These are phyloP conservation scores for Pelodytes ibericus DNA, from an alignment of 2,797 vertebrate genomes.

Conservation along the genomic window DNA sequence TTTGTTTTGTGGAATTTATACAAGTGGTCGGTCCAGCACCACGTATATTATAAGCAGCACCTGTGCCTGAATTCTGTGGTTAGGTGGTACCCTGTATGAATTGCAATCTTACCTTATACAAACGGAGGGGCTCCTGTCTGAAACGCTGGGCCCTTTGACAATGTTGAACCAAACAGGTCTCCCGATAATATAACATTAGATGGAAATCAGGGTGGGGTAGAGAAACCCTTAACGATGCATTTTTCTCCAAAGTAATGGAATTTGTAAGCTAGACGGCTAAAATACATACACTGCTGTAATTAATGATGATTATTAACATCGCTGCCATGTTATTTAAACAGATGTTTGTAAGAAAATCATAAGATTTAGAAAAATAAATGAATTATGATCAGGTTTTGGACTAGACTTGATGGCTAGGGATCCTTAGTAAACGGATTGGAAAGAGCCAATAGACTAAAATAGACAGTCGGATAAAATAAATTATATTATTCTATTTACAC, in stretches of 20 bases:
- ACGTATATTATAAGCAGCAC: neutral
- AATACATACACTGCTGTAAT: neutral
- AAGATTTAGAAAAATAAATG: too few species aligned
- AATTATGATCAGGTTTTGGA: too few species aligned
- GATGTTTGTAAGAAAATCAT: too few species aligned
- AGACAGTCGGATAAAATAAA: too few species aligned
- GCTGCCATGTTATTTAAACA: too few species aligned
- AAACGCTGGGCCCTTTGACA: neutral
- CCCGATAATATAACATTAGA: neutral
- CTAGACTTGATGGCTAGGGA: too few species aligned
- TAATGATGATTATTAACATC: too few species aligned
- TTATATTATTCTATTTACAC: too few species aligned
- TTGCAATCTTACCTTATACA: conserved; percentile 38
- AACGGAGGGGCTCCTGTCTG: conserved; percentile 1
- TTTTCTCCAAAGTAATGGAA: neutral
- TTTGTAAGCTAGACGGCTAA: neutral
- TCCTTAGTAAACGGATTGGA: too few species aligned
- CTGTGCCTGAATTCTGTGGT: conserved; percentile 16
- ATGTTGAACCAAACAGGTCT: neutral
- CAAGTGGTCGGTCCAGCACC: neutral
- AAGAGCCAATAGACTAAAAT: too few species aligned
- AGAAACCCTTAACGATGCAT: neutral
- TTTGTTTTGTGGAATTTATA: conserved; percentile 14
- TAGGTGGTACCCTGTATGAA: conserved; percentile 20
- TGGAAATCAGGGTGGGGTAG: neutral